Base-by-base conservation (phyloP, 2,113 vertebrate species). In the Corydoras maculifer region DNA sequence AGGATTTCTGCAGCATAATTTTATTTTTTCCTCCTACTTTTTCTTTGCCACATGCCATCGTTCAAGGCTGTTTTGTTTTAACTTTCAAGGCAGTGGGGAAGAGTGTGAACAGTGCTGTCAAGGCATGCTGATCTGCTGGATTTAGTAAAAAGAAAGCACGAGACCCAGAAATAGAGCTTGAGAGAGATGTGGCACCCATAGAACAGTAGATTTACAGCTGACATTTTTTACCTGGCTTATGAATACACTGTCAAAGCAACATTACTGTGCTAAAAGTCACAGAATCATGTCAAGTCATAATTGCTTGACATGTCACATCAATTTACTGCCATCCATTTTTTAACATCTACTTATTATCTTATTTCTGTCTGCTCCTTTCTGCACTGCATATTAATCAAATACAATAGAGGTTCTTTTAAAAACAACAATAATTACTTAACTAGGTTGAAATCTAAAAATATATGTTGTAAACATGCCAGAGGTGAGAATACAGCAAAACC, bases 1-100 rank as follows among this genome's bases (percentile, higher is more conserved):
- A 79, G 61, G 62, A 80, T 77, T 69, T 68, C 65, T 78, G 70
- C 60, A 72, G 57, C 68, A 66, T 78, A 72, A 72, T 76, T 79
- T 75, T 73, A 49, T 62, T 69, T 78, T 62, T 68, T 29, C 53
- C 66, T 68, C 60, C 50, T 5, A 62, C 25, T 30, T 59, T 58
- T 67, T 62, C 63, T n/a, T 73, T 74, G 65, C 69, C 62, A 68
- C 49, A 78, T 68, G 61, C 59, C 55, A 69, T 69, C 68, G 62
- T 68, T 58, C 69, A 57, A 59, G 62, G 64, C 25, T 64, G 48
- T 75, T 81, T 75, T 77, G 75, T 79, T 75, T 75, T 60, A 65
- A 68, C 65, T 67, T 67, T 49, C 8, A 32, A 69, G 69, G 71
- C 58, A 69, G 60, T 68, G 43, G 66, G 60, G 70, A 11, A 8